Evolutionary conservation across 2,797 vertebrate genomes (phyloP), one percentile per base, ranked within the genome.

Genomic region (Danio choprae): DNA sequence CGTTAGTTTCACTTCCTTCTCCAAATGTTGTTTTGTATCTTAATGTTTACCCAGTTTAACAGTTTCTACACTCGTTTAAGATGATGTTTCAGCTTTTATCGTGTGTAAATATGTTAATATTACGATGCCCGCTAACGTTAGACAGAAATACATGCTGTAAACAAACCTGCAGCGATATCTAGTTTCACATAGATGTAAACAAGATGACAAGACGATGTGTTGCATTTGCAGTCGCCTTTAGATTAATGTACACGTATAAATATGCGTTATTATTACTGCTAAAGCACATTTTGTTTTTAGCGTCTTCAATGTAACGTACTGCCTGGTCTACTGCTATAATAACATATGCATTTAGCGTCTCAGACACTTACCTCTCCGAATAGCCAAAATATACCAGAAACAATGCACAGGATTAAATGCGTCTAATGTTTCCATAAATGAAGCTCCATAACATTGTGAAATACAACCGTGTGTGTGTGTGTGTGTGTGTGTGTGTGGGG

Each of bases 401-500:
- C 43, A 15, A 6, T 29, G 36, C 5, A 40, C 11, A 3, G n/a
- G 13, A 20, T 70, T 11, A 41, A 51, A 68, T 58, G 3, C 68
- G 8, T 38, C 0, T 22, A 59, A 50, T 51, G 29, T 60, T 41
- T 43, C 5, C 29, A 60, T 51, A 16, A 18, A 50, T 41, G 16
- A 16, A 15, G 12, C 8, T 11, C 7, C 13, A n/a, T 60, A 60
- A 50, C 76, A 60, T 60, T 12, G 12, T 40, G 55, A 78, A 51
- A 69, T 40, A 20, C 43, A 50, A 69, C 29, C 2, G 20, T 18
- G 8, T 29, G 46, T n/a, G 16, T 78, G 56, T 78, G 78, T 70
- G 16, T 78, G 56, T 78, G 78, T 70, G 20, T 18, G 8, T 29
- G 46, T n/a, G 16, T 78, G 56, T 78, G 78, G 70, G 1, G 10